Percentiles rank a stretch among this genome's conserved stretches.
phyloP scores from a whole-genome alignment of 2,113 vertebrate species.

The Actinemys pallida region DNA sequence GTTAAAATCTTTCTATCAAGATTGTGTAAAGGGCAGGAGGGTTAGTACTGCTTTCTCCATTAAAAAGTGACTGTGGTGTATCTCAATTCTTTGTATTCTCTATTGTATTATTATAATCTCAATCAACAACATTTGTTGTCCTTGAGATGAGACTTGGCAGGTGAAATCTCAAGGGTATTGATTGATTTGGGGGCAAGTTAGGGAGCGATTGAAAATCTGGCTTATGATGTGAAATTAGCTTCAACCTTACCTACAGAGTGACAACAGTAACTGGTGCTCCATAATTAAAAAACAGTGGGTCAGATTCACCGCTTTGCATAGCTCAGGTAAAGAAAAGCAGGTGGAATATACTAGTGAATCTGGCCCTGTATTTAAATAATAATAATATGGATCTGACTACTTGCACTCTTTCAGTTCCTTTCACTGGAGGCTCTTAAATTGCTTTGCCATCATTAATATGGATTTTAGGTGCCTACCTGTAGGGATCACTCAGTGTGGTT shows the following conservation, averaged over 20 bases:
- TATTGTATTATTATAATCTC: not conserved
- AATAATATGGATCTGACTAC: not conserved
- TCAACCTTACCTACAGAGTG: not conserved
- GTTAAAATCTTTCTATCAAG: not conserved
- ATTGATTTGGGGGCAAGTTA: not conserved
- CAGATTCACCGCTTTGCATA: not conserved
- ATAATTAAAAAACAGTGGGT: not conserved
- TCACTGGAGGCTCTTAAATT: not conserved
- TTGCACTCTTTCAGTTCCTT: not conserved
- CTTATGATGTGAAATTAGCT: not conserved
- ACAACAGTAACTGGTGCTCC: slow-evolving; percentile 10
- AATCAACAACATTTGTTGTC: not conserved
- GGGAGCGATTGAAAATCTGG: not conserved
- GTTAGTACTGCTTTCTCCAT: not conserved
- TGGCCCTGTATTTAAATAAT: slow-evolving; percentile 5
- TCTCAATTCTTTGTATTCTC: not conserved
- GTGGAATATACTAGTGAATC: not conserved
- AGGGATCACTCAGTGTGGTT: accelerated
- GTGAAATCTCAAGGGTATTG: not conserved
- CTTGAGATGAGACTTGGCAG: not conserved
- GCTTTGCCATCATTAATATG: accelerated
- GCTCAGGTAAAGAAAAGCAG: not conserved
- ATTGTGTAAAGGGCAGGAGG: not conserved
- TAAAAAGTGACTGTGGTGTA: not conserved
- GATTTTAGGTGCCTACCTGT: not conserved